These are phyloP conservation scores for Monodelphis domestica DNA, from an alignment of 2,797 vertebrate species.

Conservation along the genomic window DNA sequence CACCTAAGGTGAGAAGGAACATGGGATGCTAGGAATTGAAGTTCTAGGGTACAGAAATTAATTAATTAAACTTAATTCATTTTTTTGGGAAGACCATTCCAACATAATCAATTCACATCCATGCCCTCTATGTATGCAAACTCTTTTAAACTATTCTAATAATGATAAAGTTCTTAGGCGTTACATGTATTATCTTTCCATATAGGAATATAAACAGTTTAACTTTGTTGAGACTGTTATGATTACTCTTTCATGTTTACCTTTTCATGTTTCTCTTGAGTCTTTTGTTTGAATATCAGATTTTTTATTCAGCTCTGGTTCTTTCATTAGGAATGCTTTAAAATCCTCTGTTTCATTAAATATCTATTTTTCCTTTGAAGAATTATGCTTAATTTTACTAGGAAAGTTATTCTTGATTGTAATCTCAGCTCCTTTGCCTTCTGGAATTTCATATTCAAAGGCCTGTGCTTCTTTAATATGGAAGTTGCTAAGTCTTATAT, in stretches of 20 bases:
- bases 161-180: neutral
- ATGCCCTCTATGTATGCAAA: neutral
- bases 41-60: too few relatives aligned
- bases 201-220: neutral
- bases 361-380: too few relatives aligned
- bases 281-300: neutral
- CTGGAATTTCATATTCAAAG: too few relatives aligned
- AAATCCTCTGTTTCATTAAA: neutral
- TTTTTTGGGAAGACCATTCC: neutral
- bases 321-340: neutral
- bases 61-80: too few relatives aligned
- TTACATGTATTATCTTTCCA: neutral
- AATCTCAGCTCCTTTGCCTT: too few relatives aligned
- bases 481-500: too few relatives aligned
- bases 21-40: too few relatives aligned
- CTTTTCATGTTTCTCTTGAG: too few relatives aligned
- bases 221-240: neutral
- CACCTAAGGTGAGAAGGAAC: too few relatives aligned
- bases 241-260: neutral
- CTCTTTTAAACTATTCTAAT: neutral
- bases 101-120: neutral
- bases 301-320: neutral
- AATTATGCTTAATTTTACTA: too few relatives aligned
- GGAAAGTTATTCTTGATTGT: too few relatives aligned
- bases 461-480: too few relatives aligned